Conservation (phyloP, 1,140 invertebrate species). For the Mizuhopecten yessoensis region DNA sequence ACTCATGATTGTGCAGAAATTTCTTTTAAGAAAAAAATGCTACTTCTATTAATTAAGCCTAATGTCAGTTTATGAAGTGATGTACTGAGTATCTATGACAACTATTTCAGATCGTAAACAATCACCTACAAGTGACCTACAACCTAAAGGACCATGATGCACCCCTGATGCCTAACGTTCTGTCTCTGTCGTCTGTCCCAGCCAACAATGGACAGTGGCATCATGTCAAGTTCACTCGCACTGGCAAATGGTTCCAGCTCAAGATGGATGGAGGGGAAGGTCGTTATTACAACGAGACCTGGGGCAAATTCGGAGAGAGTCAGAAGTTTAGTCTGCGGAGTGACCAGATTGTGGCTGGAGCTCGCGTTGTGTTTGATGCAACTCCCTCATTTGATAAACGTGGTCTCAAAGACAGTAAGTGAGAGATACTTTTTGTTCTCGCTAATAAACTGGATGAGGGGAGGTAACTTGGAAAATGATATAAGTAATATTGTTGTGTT, state of each 20-base stretch:
- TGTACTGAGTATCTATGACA: no score
- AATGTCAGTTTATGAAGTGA: no score
- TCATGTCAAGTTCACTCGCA: slow-evolving; percentile 90
- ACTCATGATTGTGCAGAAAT: no score
- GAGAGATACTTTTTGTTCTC: neutral
- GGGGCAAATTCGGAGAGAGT: slow-evolving; percentile 60
- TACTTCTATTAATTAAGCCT: no score
- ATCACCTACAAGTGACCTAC: slow-evolving; percentile 88
- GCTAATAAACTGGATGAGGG: neutral
- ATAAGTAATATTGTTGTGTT: no score
- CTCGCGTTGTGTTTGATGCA: slow-evolving; percentile 65
- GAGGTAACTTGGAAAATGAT: neutral
- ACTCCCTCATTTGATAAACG: slow-evolving; percentile 59
- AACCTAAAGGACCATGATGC: slow-evolving; percentile 94
- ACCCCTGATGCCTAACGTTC: slow-evolving; percentile 91
- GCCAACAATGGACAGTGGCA: slow-evolving; percentile 99
- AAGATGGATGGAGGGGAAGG: slow-evolving; percentile 98
- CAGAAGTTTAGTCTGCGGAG: slow-evolving; percentile 63
- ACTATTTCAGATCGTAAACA: slow-evolving; percentile 90
- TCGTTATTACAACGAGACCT: slow-evolving; percentile 95
- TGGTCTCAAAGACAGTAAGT: slow-evolving; percentile 89
- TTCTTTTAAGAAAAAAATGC: no score
- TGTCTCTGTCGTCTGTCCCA: slow-evolving; percentile 94
- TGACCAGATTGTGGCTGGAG: slow-evolving; percentile 69
- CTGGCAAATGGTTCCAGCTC: slow-evolving; percentile 96